phyloP scores from a whole-genome alignment of 2,888 invertebrate genomes.

The Cybosia mesomella region DNA sequence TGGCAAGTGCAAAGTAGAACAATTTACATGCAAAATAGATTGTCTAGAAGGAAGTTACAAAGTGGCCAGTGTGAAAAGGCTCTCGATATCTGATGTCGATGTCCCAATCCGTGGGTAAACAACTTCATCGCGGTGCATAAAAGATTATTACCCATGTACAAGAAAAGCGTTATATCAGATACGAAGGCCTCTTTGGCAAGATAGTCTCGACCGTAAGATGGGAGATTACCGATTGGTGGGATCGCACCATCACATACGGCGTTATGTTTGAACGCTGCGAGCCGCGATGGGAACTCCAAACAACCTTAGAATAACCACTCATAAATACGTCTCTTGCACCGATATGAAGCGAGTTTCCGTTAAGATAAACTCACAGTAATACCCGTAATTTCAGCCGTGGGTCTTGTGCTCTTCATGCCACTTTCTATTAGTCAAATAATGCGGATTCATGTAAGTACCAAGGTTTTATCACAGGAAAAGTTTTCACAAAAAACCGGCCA shows the following conservation, averaged over 20 bases:
- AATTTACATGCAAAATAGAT: conserved; percentile 12
- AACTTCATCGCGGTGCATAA: conserved; percentile 69
- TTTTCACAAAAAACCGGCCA: conserved; percentile 42
- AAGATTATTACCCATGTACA: conserved; percentile 65
- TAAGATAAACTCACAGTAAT: conserved; percentile 63
- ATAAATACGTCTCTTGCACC: conserved; percentile 66
- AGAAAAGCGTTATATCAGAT: conserved; percentile 64
- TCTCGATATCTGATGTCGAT: conserved; percentile 49
- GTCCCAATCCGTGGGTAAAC: conserved; percentile 62
- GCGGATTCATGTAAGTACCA: background rate
- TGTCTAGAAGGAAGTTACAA: conserved; percentile 32
- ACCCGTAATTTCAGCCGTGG: conserved; percentile 58
- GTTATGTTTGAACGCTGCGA: conserved; percentile 58
- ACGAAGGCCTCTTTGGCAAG: conserved; percentile 50
- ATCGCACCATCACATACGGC: conserved; percentile 58
- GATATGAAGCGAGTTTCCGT: conserved; percentile 65
- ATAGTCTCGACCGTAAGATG: conserved; percentile 48
- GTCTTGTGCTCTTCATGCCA: conserved; percentile 48
- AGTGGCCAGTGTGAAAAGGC: conserved; percentile 31
- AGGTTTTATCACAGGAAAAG: conserved; percentile 25
- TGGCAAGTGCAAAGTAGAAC: background rate
- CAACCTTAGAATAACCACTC: conserved; percentile 65
- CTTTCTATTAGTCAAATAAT: conserved; percentile 32
- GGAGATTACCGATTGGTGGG: conserved; percentile 55
- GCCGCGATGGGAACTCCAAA: conserved; percentile 71